Evolutionary conservation across 2,113 vertebrate genomes (phyloP).

Genomic region (Nycticryphes semicollaris): DNA sequence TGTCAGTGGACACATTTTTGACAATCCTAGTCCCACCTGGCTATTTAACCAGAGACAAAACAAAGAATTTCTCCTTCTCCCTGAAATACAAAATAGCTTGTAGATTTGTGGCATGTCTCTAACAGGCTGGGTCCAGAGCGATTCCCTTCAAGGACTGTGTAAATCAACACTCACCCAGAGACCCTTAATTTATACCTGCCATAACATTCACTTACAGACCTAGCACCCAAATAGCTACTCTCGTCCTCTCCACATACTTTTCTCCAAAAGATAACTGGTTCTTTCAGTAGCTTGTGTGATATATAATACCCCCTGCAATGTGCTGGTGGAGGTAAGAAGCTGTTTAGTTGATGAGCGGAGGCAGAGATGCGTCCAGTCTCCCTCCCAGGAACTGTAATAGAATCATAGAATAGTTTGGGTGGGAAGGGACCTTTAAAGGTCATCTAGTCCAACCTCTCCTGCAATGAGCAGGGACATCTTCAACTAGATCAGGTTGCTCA

Average conservation of each 20-base stretch:
- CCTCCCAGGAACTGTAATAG: not conserved
- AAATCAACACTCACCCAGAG: not conserved
- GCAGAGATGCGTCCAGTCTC: not conserved
- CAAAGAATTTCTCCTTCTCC: not conserved
- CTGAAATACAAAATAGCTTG: not conserved
- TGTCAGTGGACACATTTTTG: not conserved
- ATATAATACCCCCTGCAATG: not conserved
- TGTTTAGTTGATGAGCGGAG: not conserved
- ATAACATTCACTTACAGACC: not conserved
- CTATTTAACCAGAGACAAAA: not conserved
- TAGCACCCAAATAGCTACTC: not conserved
- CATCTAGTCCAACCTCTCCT: not conserved
- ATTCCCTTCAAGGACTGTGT: not conserved
- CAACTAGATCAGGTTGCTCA: not conserved
- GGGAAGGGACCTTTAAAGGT: not conserved
- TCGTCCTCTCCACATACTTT: not conserved
- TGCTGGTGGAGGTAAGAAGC: not conserved
- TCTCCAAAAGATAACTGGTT: not conserved
- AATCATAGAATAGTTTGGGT: not conserved
- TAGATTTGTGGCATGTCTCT: not conserved
- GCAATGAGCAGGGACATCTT: not conserved
- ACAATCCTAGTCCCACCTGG: not conserved
- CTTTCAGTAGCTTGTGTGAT: not conserved
- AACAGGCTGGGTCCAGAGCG: not conserved
- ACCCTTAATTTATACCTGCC: not conserved